These are phyloP conservation scores for Eledona agricola DNA, from an alignment of 2,888 invertebrate genomes.

Conservation along the genomic window DNA sequence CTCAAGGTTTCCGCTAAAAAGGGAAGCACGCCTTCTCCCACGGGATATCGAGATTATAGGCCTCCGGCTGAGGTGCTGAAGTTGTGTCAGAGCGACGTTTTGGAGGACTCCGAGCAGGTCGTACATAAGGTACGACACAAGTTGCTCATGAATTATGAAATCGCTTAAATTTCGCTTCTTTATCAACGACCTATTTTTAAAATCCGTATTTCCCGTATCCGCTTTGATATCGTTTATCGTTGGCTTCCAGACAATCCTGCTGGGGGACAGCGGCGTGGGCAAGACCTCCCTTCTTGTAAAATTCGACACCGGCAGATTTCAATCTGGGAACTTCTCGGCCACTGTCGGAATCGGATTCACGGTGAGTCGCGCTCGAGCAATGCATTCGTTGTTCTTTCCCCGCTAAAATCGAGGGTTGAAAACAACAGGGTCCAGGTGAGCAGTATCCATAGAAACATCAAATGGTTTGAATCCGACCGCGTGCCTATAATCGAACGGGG, in stretches of 20 bases:
- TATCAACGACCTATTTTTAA: too few species aligned
- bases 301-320: conserved; percentile 93
- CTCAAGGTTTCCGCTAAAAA: conserved; percentile 51
- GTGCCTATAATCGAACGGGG: conserved; percentile 15
- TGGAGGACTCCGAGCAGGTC: conserved; percentile 67
- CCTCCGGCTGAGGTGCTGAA: conserved; percentile 76
- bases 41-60: conserved; percentile 82
- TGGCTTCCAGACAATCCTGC: conserved; percentile 81
- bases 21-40: conserved; percentile 73
- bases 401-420: too few species aligned
- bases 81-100: conserved; percentile 62
- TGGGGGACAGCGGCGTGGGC: conserved; percentile 93
- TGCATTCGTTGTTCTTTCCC: too few species aligned
- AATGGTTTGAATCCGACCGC: conserved; percentile 30
- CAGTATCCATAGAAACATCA: conserved; percentile 52
- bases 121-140: conserved; percentile 76
- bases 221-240: too few species aligned
- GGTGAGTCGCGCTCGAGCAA: conserved; percentile 69
- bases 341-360: conserved; percentile 96
- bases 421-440: conserved; percentile 38
- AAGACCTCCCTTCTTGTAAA: conserved; percentile 92
- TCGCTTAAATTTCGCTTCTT: too few species aligned
- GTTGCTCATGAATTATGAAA: too few species aligned
- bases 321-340: conserved; percentile 89
- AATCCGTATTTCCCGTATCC: too few species aligned